Evolutionary conservation across 2,888 invertebrate species (phyloP).

Genomic region (Nemoura dubitans): DNA sequence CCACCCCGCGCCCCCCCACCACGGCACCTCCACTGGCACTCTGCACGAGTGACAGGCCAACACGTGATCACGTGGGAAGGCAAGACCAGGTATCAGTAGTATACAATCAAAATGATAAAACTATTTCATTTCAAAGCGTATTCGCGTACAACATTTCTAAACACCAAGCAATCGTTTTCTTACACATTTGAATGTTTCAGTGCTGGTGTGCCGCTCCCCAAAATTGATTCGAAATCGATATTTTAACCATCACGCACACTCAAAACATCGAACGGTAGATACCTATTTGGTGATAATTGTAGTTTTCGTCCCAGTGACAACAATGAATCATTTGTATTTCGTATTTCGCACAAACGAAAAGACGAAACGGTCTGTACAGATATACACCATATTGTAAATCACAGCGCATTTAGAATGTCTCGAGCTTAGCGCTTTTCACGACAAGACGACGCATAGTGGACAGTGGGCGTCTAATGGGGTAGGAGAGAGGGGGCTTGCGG

Average conservation of each 20-base stretch:
- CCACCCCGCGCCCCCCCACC: neutral
- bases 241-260: constrained; percentile 46
- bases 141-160: neutral
- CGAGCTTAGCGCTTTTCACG: constrained; percentile 54
- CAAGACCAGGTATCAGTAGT: constrained; percentile 45
- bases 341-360: constrained; percentile 60
- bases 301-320: constrained; percentile 42
- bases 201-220: neutral
- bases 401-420: constrained; percentile 84
- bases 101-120: constrained; percentile 32
- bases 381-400: constrained; percentile 64
- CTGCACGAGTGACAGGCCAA: constrained; percentile 24
- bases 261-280: constrained; percentile 48
- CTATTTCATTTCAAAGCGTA: constrained; percentile 19
- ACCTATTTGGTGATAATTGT: constrained; percentile 39
- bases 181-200: constrained; percentile 15
- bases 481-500: constrained; percentile 24
- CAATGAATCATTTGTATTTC: constrained; percentile 47
- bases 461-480: neutral
- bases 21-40: neutral
- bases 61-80: constrained; percentile 26
- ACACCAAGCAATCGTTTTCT: constrained; percentile 28
- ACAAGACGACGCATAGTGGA: constrained; percentile 16
- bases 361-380: constrained; percentile 76
- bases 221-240: constrained; percentile 39